A percentile compares a stretch with the other conserved stretches of the same genome.
phyloP scores from a whole-genome alignment of 2,888 invertebrate genomes.

The Opisthograptis luteolata region DNA sequence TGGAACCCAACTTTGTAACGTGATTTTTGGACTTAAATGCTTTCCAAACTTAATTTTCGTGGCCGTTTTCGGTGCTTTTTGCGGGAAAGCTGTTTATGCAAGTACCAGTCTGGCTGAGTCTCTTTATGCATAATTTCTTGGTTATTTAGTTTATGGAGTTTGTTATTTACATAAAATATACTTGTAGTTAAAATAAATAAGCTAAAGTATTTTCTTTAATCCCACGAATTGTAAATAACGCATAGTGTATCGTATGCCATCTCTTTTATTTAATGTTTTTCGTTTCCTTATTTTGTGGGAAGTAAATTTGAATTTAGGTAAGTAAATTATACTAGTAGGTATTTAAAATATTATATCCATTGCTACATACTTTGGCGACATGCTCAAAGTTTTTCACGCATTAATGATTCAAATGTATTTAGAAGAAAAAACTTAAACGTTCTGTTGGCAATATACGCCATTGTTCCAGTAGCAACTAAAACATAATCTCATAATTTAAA shows the following conservation, averaged over 20 bases:
- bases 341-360: too few species aligned
- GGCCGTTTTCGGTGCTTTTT: slow-evolving; percentile 55
- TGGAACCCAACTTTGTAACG: slow-evolving; percentile 68
- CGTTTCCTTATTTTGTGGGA: too few species aligned
- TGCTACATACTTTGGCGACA: too few species aligned
- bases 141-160: slow-evolving; percentile 30
- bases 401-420: too few species aligned
- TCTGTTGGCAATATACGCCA: not conserved
- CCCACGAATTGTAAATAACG: too few species aligned
- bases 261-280: too few species aligned
- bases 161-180: slow-evolving; percentile 25
- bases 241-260: too few species aligned
- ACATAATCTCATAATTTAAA: not conserved
- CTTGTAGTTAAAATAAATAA: not conserved
- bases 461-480: not conserved
- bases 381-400: too few species aligned
- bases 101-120: slow-evolving; percentile 28
- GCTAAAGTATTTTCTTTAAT: too few species aligned
- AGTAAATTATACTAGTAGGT: too few species aligned
- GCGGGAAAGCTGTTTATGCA: slow-evolving; percentile 58
- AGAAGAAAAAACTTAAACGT: too few species aligned
- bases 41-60: slow-evolving; percentile 74
- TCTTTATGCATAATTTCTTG: slow-evolving; percentile 39
- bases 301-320: too few species aligned
- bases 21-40: slow-evolving; percentile 82